Conservation (phyloP, 92 coral and sea anemone species). For the Epizoanthus stellaris region DNA sequence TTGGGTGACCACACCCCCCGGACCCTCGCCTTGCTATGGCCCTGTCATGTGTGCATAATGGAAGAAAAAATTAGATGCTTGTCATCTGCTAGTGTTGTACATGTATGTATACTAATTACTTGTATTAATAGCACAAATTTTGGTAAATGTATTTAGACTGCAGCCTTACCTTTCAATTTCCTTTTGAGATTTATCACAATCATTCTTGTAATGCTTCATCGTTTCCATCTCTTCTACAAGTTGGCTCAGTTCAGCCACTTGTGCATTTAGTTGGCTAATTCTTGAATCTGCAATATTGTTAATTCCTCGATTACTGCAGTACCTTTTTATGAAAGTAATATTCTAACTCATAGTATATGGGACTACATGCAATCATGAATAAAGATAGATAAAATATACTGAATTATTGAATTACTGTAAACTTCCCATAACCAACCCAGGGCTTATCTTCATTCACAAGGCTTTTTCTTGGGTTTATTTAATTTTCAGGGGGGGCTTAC, state of each 20-base stretch:
- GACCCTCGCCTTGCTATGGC: too few relatives aligned
- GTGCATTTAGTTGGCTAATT: conserved; percentile 73
- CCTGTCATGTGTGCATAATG: too few relatives aligned
- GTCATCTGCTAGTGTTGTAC: neutral
- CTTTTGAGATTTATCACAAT: conserved; percentile 69
- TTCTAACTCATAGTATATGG: too few relatives aligned
- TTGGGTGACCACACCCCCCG: too few relatives aligned
- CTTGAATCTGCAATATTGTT: conserved; percentile 58
- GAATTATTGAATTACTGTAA: too few relatives aligned
- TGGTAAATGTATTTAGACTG: neutral
- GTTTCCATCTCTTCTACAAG: conserved; percentile 80
- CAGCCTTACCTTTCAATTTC: conserved; percentile 74
- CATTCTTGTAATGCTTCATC: conserved; percentile 67
- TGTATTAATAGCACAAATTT: neutral
- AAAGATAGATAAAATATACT: too few relatives aligned
- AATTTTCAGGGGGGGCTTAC: too few relatives aligned
- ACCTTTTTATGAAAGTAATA: neutral
- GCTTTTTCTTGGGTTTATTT: too few relatives aligned
- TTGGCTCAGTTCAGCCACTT: conserved; percentile 63
- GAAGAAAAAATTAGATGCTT: too few relatives aligned
- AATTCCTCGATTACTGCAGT: neutral
- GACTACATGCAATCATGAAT: too few relatives aligned
- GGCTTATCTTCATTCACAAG: too few relatives aligned
- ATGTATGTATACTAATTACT: neutral
- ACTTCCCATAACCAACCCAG: too few relatives aligned